Conservation (phyloP, 2,888 invertebrate species). For the Siphlonurus alternatus region DNA sequence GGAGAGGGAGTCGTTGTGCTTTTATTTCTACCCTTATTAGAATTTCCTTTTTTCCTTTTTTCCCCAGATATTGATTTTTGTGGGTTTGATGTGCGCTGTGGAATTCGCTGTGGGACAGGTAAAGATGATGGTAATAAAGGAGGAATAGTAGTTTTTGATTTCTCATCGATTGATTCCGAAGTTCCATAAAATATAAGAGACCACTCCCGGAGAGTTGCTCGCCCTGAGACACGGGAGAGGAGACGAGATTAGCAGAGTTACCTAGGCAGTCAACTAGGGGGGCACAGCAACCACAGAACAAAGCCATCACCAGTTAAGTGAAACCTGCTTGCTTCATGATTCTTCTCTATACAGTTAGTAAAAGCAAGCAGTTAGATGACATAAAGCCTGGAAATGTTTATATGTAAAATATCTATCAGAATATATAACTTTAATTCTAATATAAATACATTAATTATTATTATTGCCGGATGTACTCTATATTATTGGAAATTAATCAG, state of each 20-base stretch:
- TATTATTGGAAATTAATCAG: too few species aligned
- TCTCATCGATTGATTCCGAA: slow-evolving; percentile 31
- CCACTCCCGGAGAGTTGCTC: slow-evolving; percentile 84
- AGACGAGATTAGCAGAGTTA: slow-evolving; percentile 13
- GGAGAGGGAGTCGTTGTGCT: background rate
- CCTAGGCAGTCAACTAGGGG: slow-evolving; percentile 13
- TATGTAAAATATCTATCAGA: too few species aligned
- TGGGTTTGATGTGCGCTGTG: background rate
- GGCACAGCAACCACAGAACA: slow-evolving; percentile 1
- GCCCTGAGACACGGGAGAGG: slow-evolving; percentile 39
- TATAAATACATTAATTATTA: too few species aligned
- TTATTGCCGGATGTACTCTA: too few species aligned
- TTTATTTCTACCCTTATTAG: background rate
- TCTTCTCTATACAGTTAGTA: background rate
- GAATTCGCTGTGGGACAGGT: slow-evolving; percentile 3
- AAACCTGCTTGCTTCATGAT: background rate
- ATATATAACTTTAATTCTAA: too few species aligned
- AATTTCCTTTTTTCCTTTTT: background rate
- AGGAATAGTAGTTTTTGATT: slow-evolving; percentile 21
- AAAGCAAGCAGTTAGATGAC: background rate
- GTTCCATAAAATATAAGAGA: slow-evolving; percentile 87
- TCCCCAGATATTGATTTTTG: background rate
- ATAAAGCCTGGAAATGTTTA: slow-evolving; percentile 1
- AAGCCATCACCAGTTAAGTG: slow-evolving; percentile 1
- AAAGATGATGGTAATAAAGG: slow-evolving; percentile 18